Evolutionary conservation across 2,113 vertebrate genomes (phyloP), one percentile per base, ranked within the genome.

Genomic region (Paradisaea rubra): DNA sequence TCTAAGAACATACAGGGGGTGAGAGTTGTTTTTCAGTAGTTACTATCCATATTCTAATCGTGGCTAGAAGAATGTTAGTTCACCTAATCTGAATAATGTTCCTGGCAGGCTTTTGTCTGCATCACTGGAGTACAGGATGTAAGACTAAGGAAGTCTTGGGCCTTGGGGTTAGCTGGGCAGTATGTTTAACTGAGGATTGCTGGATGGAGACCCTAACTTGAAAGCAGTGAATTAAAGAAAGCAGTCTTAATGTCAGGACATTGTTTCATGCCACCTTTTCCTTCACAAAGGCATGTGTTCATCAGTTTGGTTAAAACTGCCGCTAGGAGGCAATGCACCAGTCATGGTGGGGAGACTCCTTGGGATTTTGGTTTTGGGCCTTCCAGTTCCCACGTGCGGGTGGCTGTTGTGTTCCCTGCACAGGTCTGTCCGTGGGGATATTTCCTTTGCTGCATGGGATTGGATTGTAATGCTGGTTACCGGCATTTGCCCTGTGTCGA

Each of bases 371-470:
- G 4, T 56, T 25, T 47, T 65, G 45, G n/a, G n/a, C 31, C 37
- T 60, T 42, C 33, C 21, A n/a, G 13, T 70, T 90, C 39, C 37
- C 42, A 9, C 0, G 1, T 3, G 3, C 0, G 0, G 39, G 8
- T 56, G 39, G 52, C 11, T 3, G 3, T 16, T 1, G 1, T 2
- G 1, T 45, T 74, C 52, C 28, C 11, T 33, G 27, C 6, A 1
- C 42, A 10, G 25, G 23, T 81, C 45, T 54, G 33, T 72, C n/a
- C 0, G 0, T 31, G 31, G 42, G 15, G 30, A 52, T 3, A 3
- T 23, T 81, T 60, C 18, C 15, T 73, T 69, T 73, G 50, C n/a
- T 13, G 37, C 19, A 17, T 52, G 25, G 17, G 19, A 16, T 1
- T 0, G 17, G 25, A 30, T 10, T 39, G 13, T 44, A n/a, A 63